These are phyloP conservation scores for Psilopsiagon aurifrons DNA, from an alignment of 2,113 vertebrate species.

Conservation along the genomic window DNA sequence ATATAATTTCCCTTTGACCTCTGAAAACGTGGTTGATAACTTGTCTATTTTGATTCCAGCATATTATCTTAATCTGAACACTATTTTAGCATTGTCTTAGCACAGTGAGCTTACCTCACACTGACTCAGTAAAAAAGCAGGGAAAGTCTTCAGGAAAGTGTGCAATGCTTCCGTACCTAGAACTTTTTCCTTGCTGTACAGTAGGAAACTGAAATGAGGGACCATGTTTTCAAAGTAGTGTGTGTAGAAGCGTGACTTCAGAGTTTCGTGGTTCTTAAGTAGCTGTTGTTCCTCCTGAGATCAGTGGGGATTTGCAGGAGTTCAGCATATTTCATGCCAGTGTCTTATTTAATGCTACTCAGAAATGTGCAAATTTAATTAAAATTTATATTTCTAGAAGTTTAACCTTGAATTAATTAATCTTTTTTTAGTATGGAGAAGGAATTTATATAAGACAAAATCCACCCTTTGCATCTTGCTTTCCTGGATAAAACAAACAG, in stretches of 20 bases:
- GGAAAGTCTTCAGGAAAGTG: neutral
- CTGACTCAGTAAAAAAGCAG: neutral
- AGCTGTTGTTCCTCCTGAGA: neutral
- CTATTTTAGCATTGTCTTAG: neutral
- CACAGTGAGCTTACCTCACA: neutral
- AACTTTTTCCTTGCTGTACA: neutral
- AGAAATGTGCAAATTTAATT: neutral
- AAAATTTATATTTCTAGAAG: neutral
- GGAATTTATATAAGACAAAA: neutral
- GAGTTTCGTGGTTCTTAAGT: neutral
- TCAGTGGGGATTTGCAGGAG: neutral
- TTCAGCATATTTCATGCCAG: neutral
- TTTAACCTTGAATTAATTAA: neutral
- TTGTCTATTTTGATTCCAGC: neutral
- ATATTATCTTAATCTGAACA: neutral
- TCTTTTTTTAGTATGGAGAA: neutral
- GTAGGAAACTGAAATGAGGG: neutral
- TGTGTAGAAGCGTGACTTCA: neutral
- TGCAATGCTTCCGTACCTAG: neutral
- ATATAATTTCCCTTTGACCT: neutral
- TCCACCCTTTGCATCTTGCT: neutral
- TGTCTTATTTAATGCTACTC: neutral
- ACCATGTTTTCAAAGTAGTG: neutral
- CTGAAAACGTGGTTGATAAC: neutral
- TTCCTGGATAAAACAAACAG: neutral